Evolutionary conservation across 2,888 invertebrate species (phyloP), one percentile per base, ranked within the genome.

Genomic region (Diogma glabrata): DNA sequence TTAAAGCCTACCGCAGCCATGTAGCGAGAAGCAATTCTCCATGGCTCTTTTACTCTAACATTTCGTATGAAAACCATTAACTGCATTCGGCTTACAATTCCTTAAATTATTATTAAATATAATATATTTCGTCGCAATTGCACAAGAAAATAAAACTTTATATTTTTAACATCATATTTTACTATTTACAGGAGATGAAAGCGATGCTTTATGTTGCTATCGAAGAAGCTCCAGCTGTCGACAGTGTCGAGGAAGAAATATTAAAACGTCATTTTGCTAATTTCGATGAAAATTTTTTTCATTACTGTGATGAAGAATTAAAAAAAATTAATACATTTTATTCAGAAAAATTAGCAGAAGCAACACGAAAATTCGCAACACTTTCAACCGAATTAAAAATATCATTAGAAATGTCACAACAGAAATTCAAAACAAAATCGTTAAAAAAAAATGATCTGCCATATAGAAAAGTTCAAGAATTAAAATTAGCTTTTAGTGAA

Each of bases 311-410:
- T 69, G 86, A 87, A 64, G 96, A 97, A 70, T 74, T 96, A 49
- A 86, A 89, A 59, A 97, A 97, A 75, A 96, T 97, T 57, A 96
- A 92, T 66, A 92, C 94, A 50, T 97, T 97, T 71, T 97, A 90
- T 69, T 89, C 92, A 66, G 94, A 96, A 73, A 99, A 99, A 71
- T 75, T 97, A 60, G 96, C 97, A 1, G 97, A 97, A 75, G 97
- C 96, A 1, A 94, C 91, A 1, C 78, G 96, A 57, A 95, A 94
- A 72, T 94, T 85, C 71, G 90, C 91, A 17, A 89, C 84, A 46
- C 71, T 97, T 14, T 87, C 87, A 67, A 88, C 86, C 51, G 96
- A 97, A 65, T 72, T 97, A 3, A 86, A 79, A 61, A 73, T 75
- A 8, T 72, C 77, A 58, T 73, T 76, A 54, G 78, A 79, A 53